Evolutionary conservation across 2,888 invertebrate genomes (phyloP).

Genomic region (Tinea trinotella): DNA sequence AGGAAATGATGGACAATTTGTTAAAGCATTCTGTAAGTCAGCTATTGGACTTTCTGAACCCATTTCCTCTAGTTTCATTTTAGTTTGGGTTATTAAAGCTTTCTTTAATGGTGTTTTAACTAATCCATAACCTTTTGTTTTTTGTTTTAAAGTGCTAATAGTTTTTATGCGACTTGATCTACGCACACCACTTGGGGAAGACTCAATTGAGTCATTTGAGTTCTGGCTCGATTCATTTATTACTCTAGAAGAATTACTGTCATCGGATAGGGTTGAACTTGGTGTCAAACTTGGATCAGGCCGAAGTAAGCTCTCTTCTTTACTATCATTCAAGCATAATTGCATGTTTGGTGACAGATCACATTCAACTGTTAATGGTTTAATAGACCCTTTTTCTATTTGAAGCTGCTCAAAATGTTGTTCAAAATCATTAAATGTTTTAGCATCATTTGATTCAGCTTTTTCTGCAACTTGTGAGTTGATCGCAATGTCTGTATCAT

Average conservation of each 20-base stretch:
- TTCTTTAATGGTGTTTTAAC: constrained; percentile 71
- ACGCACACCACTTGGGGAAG: constrained; percentile 73
- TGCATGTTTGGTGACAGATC: background rate
- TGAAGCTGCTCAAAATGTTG: constrained; percentile 56
- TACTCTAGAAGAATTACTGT: constrained; percentile 56
- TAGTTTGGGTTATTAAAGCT: constrained; percentile 62
- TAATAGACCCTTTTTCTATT: background rate
- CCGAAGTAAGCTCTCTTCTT: constrained; percentile 30
- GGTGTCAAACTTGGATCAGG: constrained; percentile 62
- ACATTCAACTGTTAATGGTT: background rate
- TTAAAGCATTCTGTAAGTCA: constrained; percentile 33
- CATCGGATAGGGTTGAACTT: constrained; percentile 59
- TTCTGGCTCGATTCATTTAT: constrained; percentile 44
- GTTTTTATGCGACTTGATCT: constrained; percentile 84
- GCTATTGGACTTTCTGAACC: constrained; percentile 66
- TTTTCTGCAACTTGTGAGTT: constrained; percentile 36
- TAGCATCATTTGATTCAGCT: constrained; percentile 21
- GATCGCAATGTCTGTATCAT: constrained; percentile 53
- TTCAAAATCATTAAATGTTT: constrained; percentile 40
- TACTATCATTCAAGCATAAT: background rate
- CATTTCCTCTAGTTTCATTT: constrained; percentile 70
- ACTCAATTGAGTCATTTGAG: constrained; percentile 62
- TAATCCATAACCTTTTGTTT: constrained; percentile 76
- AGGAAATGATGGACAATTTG: constrained; percentile 55
- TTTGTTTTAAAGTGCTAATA: constrained; percentile 78